These are phyloP conservation scores for Nasua narica DNA, from an alignment of 2,797 vertebrate species.

Conservation along the genomic window DNA sequence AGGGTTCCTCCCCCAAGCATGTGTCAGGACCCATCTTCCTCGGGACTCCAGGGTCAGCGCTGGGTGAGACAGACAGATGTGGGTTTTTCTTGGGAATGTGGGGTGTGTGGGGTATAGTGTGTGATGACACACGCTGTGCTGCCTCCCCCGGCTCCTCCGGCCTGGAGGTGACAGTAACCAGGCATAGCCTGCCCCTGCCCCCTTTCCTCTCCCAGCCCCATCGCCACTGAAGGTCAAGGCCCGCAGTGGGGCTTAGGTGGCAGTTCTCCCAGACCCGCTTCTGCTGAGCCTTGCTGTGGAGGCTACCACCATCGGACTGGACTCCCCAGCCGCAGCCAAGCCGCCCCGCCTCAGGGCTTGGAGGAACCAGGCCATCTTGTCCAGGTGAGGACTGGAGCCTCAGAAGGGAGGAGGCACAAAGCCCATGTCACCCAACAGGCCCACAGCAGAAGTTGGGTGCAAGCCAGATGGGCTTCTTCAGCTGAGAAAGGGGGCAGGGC, in stretches of 20 bases:
- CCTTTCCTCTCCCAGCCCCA: not conserved
- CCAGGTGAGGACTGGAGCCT: not conserved
- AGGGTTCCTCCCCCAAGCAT: not conserved
- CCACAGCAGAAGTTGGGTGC: not conserved
- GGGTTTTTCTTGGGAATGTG: not conserved
- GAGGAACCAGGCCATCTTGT: not conserved
- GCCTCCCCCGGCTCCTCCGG: not conserved
- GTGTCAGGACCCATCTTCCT: not conserved
- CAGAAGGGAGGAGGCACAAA: not conserved
- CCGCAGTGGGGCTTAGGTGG: not conserved
- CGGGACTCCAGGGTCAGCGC: not conserved
- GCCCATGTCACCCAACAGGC: not conserved
- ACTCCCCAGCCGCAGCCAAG: not conserved
- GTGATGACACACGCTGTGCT: not conserved
- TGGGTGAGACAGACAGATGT: not conserved
- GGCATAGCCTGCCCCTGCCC: not conserved
- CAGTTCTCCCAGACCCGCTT: not conserved
- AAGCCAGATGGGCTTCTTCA: not conserved
- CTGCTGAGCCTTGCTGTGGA: not conserved
- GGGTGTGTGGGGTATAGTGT: not conserved
- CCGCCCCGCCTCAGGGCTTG: not conserved
- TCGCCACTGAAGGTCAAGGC: not conserved
- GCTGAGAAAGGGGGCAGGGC: not conserved
- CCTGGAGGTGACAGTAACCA: not conserved
- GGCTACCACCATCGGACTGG: not conserved